Conservation (phyloP, 2,113 vertebrate genomes). For the Eublepharis macularius region DNA sequence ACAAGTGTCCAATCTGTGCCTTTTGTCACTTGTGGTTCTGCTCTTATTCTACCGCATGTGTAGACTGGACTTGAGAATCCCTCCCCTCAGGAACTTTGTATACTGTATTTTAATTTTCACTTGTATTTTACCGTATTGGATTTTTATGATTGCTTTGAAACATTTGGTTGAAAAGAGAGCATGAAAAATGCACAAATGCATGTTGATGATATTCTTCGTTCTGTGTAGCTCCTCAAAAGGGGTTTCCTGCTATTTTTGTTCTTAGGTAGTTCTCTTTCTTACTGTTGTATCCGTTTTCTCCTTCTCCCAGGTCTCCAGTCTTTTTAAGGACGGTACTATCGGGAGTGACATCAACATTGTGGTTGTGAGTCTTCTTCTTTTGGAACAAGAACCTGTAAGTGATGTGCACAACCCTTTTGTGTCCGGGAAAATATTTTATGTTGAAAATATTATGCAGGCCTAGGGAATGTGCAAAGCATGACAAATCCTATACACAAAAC, state of each 20-base stretch:
- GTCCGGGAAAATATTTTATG: neutral
- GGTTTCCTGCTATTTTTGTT: neutral
- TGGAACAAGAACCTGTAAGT: slow-evolving; percentile 97
- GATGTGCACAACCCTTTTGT: neutral
- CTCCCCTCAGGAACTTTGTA: no score
- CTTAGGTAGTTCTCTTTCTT: neutral
- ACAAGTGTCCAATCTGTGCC: no score
- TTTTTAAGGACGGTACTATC: slow-evolving; percentile 98
- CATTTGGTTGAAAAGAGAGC: no score
- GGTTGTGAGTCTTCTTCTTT: slow-evolving; percentile 92
- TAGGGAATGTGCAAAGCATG: neutral
- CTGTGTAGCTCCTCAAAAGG: neutral
- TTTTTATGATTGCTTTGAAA: no score
- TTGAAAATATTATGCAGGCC: neutral
- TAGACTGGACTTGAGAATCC: no score
- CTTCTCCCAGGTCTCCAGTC: slow-evolving; percentile 88
- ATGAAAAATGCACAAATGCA: neutral
- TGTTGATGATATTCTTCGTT: no score
- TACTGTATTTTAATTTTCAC: no score
- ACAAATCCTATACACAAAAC: neutral
- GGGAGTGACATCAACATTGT: slow-evolving; percentile 96
- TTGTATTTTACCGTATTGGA: no score
- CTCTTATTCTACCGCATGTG: no score
- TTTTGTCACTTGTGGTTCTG: no score
- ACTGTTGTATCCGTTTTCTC: slow-evolving; percentile 22